Evolutionary conservation across 2,888 invertebrate species (phyloP).

Genomic region (Apomyelois bistriatella): DNA sequence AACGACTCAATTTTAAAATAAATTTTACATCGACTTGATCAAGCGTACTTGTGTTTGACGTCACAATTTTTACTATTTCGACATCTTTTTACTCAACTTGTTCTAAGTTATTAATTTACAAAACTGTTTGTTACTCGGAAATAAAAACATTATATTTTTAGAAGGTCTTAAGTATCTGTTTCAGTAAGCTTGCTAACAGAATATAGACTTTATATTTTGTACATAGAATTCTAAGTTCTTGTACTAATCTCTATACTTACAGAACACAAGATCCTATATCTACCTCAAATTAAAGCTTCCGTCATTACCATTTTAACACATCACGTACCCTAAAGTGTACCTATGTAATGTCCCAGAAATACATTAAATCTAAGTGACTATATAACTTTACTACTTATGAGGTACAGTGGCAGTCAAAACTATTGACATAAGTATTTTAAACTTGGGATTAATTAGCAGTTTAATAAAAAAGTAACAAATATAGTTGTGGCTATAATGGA

Average conservation of each 20-base stretch:
- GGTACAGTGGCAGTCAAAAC: conserved; percentile 33
- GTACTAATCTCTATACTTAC: conserved; percentile 48
- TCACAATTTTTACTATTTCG: no score
- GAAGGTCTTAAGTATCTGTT: neutral
- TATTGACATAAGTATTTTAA: neutral
- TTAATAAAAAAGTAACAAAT: no score
- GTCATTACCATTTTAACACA: conserved; percentile 68
- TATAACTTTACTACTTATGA: conserved; percentile 31
- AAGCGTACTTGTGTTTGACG: no score
- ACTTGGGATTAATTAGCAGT: no score
- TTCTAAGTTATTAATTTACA: no score
- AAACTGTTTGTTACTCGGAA: no score
- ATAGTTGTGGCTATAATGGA: no score
- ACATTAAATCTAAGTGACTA: conserved; percentile 56
- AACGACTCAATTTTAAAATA: no score
- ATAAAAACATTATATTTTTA: no score
- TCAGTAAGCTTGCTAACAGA: conserved; percentile 1
- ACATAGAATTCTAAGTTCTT: conserved; percentile 19
- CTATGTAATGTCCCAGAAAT: conserved; percentile 49
- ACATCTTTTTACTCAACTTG: no score
- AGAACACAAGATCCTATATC: conserved; percentile 69
- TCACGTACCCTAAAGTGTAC: conserved; percentile 39
- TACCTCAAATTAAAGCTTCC: conserved; percentile 78
- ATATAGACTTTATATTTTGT: conserved; percentile 9
- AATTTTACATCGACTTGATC: no score